These are phyloP conservation scores for Synanthedon vespiformis DNA, from an alignment of 2,888 invertebrate genomes.

Conservation along the genomic window DNA sequence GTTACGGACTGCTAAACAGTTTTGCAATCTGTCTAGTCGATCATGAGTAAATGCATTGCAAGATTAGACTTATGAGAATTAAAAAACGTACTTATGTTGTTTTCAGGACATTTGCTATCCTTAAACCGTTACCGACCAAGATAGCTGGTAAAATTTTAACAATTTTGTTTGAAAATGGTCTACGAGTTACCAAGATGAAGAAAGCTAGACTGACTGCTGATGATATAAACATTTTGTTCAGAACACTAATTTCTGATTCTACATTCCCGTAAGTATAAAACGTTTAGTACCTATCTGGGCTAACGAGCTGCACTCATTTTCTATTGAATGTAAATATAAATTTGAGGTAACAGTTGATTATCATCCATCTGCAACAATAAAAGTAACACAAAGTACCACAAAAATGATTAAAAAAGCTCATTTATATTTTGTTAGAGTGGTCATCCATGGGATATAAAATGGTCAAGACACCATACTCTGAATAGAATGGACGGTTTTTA, in stretches of 20 bases:
- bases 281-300: not conserved
- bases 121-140: slow-evolving; percentile 79
- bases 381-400: not conserved
- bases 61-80: too few species aligned
- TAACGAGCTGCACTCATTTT: too few species aligned
- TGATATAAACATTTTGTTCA: slow-evolving; percentile 63
- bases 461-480: too few species aligned
- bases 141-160: slow-evolving; percentile 81
- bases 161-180: slow-evolving; percentile 71
- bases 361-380: not conserved
- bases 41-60: too few species aligned
- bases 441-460: not conserved
- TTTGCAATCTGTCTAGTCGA: too few species aligned
- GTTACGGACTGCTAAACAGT: too few species aligned
- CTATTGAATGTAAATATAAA: too few species aligned
- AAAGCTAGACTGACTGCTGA: slow-evolving; percentile 77
- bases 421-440: not conserved
- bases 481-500: too few species aligned
- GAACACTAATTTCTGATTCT: slow-evolving; percentile 38
- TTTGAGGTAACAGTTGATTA: too few species aligned
- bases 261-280: slow-evolving; percentile 70
- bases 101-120: slow-evolving; percentile 79
- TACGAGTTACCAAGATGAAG: slow-evolving; percentile 76
- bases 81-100: too few species aligned
- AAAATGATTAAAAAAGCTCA: too few species aligned